Percentiles rank a stretch among this genome's conserved stretches.
Conservation (phyloP, 2,113 vertebrate genomes). For the Ondatra zibethicus region DNA sequence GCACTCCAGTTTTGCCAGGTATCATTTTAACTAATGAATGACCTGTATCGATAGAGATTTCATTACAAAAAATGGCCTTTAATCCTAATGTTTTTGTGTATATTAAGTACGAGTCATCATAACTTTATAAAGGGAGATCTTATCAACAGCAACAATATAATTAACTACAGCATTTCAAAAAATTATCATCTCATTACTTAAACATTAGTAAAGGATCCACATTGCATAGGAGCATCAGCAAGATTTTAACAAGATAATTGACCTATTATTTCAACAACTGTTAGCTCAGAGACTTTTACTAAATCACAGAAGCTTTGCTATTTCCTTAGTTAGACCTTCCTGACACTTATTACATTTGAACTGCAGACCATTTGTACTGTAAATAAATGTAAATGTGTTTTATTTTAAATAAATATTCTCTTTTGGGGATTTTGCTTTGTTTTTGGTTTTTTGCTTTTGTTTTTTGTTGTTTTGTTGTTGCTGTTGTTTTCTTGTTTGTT, state of each 20-base stretch:
- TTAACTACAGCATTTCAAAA: constrained; percentile 35
- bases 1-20: neutral
- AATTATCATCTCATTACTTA: constrained; percentile 20
- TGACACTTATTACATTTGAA: constrained; percentile 33
- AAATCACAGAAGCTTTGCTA: neutral
- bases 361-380: neutral
- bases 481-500: too few species aligned
- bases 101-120: neutral
- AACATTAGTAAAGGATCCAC: neutral
- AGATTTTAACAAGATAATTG: constrained; percentile 20
- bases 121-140: neutral
- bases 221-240: neutral
- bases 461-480: too few species aligned
- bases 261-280: constrained; percentile 28
- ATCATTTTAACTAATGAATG: constrained; percentile 35
- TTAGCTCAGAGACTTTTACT: neutral
- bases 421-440: neutral
- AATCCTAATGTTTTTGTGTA: constrained; percentile 6
- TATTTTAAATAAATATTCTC: constrained; percentile 54
- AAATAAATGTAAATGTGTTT: constrained; percentile 32
- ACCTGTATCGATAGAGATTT: constrained; percentile 7
- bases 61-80: constrained; percentile 49
- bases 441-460: too few species aligned
- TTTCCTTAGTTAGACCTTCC: neutral
- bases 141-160: constrained; percentile 48